Percentiles rank a stretch among this genome's conserved stretches.
Conservation (phyloP, 1,140 invertebrate species). For the Laodelphax striatellus region DNA sequence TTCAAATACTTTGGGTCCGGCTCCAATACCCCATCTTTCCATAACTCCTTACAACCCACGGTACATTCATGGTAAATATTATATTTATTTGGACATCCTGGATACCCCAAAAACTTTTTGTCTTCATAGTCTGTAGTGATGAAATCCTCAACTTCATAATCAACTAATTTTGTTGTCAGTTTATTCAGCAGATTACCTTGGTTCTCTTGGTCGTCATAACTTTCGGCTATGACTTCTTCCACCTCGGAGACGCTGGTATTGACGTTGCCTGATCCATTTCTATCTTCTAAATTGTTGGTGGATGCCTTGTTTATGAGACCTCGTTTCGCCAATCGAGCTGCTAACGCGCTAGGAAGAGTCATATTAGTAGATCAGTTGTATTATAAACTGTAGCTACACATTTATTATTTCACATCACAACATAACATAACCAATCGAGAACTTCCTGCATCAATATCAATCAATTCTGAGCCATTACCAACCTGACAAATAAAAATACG, state of each 20-base stretch:
- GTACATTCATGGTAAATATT: conserved; percentile 92
- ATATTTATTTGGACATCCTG: conserved; percentile 89
- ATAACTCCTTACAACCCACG: conserved; percentile 77
- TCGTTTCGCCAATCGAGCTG: conserved; percentile 72
- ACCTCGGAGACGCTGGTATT: conserved; percentile 20
- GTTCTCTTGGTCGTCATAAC: conserved; percentile 50
- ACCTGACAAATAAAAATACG: too few relatives aligned
- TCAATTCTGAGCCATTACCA: too few relatives aligned
- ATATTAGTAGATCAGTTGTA: conserved; percentile 34
- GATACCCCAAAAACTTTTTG: conserved; percentile 14
- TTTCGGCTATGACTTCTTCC: conserved; percentile 80
- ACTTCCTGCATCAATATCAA: too few relatives aligned
- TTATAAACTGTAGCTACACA: too few relatives aligned
- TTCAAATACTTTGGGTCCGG: conserved; percentile 64
- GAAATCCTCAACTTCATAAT: conserved; percentile 12
- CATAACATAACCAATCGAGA: too few relatives aligned
- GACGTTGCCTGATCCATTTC: conserved; percentile 11
- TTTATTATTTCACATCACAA: too few relatives aligned
- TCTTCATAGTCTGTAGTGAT: conserved; percentile 2
- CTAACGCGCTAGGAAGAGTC: conserved; percentile 77
- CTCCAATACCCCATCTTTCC: conserved; percentile 61
- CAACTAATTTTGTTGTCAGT: neutral
- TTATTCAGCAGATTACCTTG: conserved; percentile 10
- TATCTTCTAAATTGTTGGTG: conserved; percentile 31
- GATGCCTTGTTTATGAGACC: conserved; percentile 51